phyloP scores from a whole-genome alignment of 1,140 invertebrate genomes.

The Trachymyrmex cornetzi region DNA sequence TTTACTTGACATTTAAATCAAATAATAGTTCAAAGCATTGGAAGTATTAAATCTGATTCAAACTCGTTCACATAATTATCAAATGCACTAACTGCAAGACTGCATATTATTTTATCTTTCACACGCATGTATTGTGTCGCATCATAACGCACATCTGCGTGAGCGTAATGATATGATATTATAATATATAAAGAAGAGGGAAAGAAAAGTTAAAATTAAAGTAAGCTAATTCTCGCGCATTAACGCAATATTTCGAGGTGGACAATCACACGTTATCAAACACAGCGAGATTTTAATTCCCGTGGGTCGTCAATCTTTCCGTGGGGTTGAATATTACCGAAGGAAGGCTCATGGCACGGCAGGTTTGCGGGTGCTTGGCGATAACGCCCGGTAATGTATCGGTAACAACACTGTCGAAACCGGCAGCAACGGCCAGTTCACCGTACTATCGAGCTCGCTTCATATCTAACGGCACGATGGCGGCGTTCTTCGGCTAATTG shows the following conservation, averaged over 20 bases:
- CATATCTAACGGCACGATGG: constrained; percentile 83
- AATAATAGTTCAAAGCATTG: neutral
- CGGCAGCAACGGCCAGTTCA: constrained; percentile 54
- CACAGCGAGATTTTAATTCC: constrained; percentile 64
- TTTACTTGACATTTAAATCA: neutral
- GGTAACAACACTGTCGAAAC: constrained; percentile 77
- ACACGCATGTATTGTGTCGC: neutral
- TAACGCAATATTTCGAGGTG: constrained; percentile 59
- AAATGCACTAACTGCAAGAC: neutral
- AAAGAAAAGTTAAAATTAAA: neutral
- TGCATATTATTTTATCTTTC: constrained; percentile 17
- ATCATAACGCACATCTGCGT: constrained; percentile 8
- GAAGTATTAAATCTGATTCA: neutral
- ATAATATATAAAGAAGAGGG: neutral
- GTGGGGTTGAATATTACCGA: constrained; percentile 58
- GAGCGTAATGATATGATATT: neutral
- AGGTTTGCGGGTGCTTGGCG: constrained; percentile 70
- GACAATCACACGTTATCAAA: constrained; percentile 55
- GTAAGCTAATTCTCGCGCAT: constrained; percentile 63
- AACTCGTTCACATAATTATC: neutral
- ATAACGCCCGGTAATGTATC: constrained; percentile 67
- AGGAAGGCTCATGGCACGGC: constrained; percentile 53
- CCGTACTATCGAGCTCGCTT: constrained; percentile 71
- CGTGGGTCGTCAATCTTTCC: constrained; percentile 53
- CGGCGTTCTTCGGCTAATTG: constrained; percentile 85